These are phyloP conservation scores for Meliscaeva auricollis DNA, from an alignment of 2,888 invertebrate genomes.

Conservation along the genomic window DNA sequence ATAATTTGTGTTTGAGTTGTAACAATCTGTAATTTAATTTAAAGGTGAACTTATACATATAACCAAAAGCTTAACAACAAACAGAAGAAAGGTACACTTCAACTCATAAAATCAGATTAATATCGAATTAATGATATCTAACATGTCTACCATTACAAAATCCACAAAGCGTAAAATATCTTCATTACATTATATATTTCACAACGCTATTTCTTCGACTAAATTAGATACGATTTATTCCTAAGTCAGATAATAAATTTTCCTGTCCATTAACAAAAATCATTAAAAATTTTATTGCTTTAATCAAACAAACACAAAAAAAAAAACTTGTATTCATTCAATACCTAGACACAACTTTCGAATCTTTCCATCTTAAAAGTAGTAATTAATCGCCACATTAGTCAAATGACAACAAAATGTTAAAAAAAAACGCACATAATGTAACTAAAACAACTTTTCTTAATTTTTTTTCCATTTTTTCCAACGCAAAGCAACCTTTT, in stretches of 20 bases:
- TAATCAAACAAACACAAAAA: conserved; percentile 2
- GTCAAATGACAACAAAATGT: conserved; percentile 15
- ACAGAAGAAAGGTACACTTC: too few species aligned
- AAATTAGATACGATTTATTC: background rate
- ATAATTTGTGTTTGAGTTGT: too few species aligned
- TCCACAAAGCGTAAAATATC: background rate
- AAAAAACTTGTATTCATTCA: background rate
- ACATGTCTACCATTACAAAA: background rate
- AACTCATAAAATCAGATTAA: too few species aligned
- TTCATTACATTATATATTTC: background rate
- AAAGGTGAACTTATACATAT: too few species aligned
- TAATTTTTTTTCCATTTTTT: background rate
- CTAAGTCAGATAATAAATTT: background rate
- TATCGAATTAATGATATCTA: background rate
- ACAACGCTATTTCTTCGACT: background rate
- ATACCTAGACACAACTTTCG: conserved; percentile 18
- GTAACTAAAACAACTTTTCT: conserved; percentile 15
- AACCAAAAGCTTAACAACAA: too few species aligned
- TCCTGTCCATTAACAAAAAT: background rate
- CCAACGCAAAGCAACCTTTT: background rate
- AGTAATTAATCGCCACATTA: conserved; percentile 43
- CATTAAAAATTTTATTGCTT: background rate
- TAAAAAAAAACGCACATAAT: conserved; percentile 25
- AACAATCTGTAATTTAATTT: too few species aligned
- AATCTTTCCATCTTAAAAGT: conserved; percentile 28